These are phyloP conservation scores for Aphis gossypii DNA, from an alignment of 1,140 invertebrate genomes.

Conservation along the genomic window DNA sequence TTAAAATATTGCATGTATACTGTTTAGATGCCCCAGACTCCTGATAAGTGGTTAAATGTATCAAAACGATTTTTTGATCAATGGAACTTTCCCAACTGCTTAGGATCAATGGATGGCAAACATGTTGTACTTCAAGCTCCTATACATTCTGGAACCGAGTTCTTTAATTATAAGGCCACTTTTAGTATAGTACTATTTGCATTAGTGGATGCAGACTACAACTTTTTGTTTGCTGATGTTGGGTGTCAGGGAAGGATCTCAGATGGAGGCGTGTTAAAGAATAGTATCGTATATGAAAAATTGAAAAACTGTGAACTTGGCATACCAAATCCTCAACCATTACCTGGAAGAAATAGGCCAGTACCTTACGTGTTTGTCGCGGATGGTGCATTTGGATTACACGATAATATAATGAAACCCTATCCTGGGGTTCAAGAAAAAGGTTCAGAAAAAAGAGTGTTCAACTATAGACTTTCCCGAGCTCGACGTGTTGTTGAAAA, in stretches of 20 bases:
- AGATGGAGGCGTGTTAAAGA: constrained; percentile 64
- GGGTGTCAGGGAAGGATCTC: constrained; percentile 61
- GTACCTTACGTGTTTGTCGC: constrained; percentile 63
- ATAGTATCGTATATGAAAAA: constrained; percentile 59
- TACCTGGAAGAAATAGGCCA: background rate
- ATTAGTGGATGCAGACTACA: constrained; percentile 60
- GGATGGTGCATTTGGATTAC: constrained; percentile 67
- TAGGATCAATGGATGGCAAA: constrained; percentile 65
- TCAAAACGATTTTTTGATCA: constrained; percentile 61
- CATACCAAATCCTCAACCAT: background rate
- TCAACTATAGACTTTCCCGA: constrained; percentile 63
- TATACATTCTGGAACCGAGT: constrained; percentile 61
- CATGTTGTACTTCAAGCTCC: constrained; percentile 64
- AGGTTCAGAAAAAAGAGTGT: constrained; percentile 63
- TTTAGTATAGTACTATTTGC: constrained; percentile 60
- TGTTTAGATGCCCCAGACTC: constrained; percentile 60
- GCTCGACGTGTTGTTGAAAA: no score
- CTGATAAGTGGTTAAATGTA: constrained; percentile 63
- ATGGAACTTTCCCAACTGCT: constrained; percentile 62
- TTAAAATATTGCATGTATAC: no score
- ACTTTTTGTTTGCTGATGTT: constrained; percentile 60
- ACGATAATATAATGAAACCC: constrained; percentile 65
- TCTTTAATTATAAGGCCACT: constrained; percentile 59
- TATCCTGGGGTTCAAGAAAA: constrained; percentile 65
- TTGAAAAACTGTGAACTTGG: constrained; percentile 58